Conservation (phyloP, 30 jellyfish, hydroid and myxozoan genomes). For the Pelagia noctiluca region DNA sequence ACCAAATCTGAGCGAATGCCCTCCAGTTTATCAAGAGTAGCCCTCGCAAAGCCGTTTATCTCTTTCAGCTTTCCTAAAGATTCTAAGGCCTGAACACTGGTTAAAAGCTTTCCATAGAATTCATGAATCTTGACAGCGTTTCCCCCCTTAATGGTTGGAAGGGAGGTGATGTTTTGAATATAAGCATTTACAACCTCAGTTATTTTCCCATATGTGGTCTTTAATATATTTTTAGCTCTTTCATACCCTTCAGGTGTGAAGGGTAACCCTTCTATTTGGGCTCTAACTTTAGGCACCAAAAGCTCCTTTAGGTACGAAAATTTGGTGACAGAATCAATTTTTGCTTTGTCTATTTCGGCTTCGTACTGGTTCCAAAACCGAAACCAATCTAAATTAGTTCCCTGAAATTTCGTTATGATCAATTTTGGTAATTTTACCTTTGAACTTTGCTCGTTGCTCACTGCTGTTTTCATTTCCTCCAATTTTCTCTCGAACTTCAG, state of each 20-base stretch:
- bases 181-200: constrained; percentile 75
- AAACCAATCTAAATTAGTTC: constrained; percentile 57
- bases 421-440: constrained; percentile 19
- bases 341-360: constrained; percentile 49
- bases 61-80: constrained; percentile 62
- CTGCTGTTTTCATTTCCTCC: not conserved
- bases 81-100: constrained; percentile 51
- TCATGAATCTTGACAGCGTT: constrained; percentile 28
- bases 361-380: constrained; percentile 70
- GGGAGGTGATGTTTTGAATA: constrained; percentile 2
- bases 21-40: constrained; percentile 80
- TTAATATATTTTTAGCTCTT: constrained; percentile 54
- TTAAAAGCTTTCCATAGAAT: constrained; percentile 29
- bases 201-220: constrained; percentile 52
- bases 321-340: constrained; percentile 39
- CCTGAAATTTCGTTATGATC: constrained; percentile 9
- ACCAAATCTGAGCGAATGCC: constrained; percentile 77
- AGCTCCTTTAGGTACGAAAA: constrained; percentile 51
- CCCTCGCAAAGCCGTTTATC: constrained; percentile 62
- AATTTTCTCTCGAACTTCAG: not conserved
- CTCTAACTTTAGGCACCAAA: constrained; percentile 25
- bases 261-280: constrained; percentile 29
- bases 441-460: not conserved
- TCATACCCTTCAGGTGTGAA: constrained; percentile 75
- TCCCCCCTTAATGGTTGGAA: constrained; percentile 20